Conservation (phyloP, 2,888 invertebrate species). For the Miltochrista miniata region DNA sequence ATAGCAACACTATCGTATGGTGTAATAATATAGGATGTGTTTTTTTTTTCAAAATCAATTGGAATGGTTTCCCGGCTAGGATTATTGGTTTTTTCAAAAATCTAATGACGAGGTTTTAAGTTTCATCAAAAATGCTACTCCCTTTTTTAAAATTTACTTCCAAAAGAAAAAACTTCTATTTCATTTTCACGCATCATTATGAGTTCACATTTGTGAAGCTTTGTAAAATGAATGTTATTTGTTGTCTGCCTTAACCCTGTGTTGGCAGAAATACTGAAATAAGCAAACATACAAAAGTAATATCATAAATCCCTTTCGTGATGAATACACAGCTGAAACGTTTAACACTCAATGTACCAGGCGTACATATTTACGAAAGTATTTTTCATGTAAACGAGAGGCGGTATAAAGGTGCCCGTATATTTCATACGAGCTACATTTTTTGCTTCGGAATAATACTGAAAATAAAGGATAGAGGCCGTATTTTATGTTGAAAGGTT, state of each 20-base stretch:
- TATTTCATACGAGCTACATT: constrained; percentile 31
- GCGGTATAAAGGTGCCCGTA: constrained; percentile 30
- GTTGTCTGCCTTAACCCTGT: neutral
- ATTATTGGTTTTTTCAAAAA: no score
- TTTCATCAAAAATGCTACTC: no score
- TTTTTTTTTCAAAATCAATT: no score
- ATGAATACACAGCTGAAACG: constrained; percentile 9
- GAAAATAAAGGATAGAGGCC: constrained; percentile 38
- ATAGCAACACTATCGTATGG: no score
- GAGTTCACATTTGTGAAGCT: neutral
- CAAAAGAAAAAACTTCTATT: no score
- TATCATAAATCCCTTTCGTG: no score
- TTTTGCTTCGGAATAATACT: constrained; percentile 37
- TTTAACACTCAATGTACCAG: constrained; percentile 27
- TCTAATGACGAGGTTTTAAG: no score
- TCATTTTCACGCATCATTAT: neutral
- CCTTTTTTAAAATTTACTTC: no score
- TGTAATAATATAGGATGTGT: no score
- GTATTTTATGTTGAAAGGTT: constrained; percentile 30
- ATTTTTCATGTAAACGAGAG: constrained; percentile 44
- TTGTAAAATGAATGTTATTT: neutral
- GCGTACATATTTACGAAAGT: constrained; percentile 38
- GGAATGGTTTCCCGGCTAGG: no score
- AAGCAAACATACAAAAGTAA: neutral
- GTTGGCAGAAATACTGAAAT: neutral